Base-by-base conservation (phyloP, 2,113 vertebrate species). In the Corythoichthys haematopterus region DNA sequence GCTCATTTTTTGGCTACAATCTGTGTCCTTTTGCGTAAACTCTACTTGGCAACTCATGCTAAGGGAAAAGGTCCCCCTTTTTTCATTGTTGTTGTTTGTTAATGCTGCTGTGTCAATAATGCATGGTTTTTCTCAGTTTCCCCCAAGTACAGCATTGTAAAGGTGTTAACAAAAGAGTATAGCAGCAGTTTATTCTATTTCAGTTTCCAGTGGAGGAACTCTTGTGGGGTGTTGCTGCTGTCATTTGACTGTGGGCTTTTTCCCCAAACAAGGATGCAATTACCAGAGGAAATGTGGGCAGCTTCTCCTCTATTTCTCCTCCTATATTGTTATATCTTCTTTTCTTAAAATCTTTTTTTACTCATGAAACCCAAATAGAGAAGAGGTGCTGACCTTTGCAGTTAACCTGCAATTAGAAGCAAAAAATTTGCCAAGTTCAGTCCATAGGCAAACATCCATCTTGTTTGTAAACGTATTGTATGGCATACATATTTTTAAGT, bases 241-340 rank as follows among this genome's bases (percentile, higher is more conserved):
- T n/a, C 36, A 59, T 59, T 38, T 38, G 4, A 11, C 38, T 61
- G 59, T 45, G 38, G 38, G 20, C 8, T 61, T n/a, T 43, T 61
- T 12, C n/a, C 58, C 16, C 38, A 38, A 20, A 40, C 57, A 61
- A 61, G n/a, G 59, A 61, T 61, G 38, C 59, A 61, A 61, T 61
- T 61, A 43, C 4, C 59, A 20, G 15, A 43, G 38, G 11, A 43
- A 2, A 16, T 61, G 59, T 28, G 59, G 38, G 59, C 16, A 61
- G 59, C 38, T 57, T 43, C 38, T 43, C 37, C 58, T 43, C 36
- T 28, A 28, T 28, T 28, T 28, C 37, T n/a, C 33, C 33, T 1
- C 20, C 20, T 55, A 11, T 28, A 57, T 57, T 57, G 55, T 57
- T 13, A 37, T 12, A 15, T 57, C 55, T 2, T 36, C 35, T 36